phyloP scores from a whole-genome alignment of 2,113 vertebrate species.

The Mormoops blainvillei region DNA sequence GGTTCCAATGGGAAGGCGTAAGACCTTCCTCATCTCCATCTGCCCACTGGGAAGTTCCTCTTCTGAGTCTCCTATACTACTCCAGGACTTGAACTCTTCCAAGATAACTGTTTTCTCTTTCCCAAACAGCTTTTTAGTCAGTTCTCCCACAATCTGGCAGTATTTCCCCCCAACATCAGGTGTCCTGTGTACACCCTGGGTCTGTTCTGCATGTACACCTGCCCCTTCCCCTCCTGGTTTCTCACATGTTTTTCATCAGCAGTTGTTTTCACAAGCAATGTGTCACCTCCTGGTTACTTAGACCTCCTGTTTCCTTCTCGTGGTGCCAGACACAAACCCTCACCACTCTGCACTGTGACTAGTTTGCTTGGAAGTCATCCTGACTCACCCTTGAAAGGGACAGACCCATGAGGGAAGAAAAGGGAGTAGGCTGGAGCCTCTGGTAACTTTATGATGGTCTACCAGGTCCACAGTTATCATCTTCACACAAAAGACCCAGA shows the following conservation, averaged over 20 bases:
- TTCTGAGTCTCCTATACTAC: neutral
- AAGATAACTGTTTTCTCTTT: neutral
- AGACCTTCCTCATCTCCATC: neutral
- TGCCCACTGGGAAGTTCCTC: neutral
- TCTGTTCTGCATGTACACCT: neutral
- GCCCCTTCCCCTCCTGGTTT: neutral
- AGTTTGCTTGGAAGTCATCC: neutral
- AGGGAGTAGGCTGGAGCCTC: neutral
- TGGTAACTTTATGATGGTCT: neutral
- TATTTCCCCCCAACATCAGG: neutral
- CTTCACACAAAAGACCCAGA: neutral
- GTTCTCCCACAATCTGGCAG: neutral
- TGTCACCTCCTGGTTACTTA: neutral
- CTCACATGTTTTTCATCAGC: rapidly evolving
- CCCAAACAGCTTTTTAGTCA: neutral
- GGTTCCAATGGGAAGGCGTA: neutral
- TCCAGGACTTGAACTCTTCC: neutral
- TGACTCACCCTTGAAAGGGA: neutral
- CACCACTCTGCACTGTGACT: neutral
- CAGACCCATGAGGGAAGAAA: neutral
- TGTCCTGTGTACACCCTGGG: no score
- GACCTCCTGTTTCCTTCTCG: neutral
- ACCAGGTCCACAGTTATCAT: neutral
- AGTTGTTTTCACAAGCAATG: neutral
- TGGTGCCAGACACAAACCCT: neutral